Evolutionary conservation across 2,113 vertebrate genomes (phyloP), one percentile per base, ranked within the genome.

Genomic region (Salvelinus alpinus): DNA sequence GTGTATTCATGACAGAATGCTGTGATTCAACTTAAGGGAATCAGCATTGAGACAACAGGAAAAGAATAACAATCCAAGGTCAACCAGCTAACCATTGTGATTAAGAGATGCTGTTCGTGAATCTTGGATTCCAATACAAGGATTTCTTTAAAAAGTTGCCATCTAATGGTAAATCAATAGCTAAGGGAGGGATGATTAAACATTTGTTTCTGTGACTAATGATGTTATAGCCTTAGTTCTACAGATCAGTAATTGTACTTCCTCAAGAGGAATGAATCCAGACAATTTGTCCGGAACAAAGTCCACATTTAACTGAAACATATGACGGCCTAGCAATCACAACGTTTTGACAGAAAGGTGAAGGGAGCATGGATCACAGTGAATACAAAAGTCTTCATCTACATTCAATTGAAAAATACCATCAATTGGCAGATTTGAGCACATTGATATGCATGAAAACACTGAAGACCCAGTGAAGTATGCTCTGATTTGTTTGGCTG

Each of bases 141-240:
- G 79, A 84, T 88, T 89, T 86, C 79, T 88, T 90, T 80, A 90
- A 91, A 92, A 82, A 87, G 90, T 89, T 84, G 81, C 83, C 67
- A 47, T 75, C 85, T 91, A 92, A 92, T 92, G 85, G 86, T 78
- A 85, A 91, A 92, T 92, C 91, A 75, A 92, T 92, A 85, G 78
- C 47, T 59, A 29, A 64, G 85, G 48, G 14, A 79, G 80, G 66
- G 80, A 90, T 91, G 91, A 93, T 93, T 92, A 91, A 92, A 89
- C 88, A 89, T 91, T 88, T 77, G 66, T 70, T 34, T 84, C 87
- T 80, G 89, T 90, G 90, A 89, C 90, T 92, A 91, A 93, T 91
- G 88, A 84, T 88, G 82, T 86, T 82, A 83, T 79, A 80, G 78
- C 84, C 68, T 34, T 24, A 57, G 79, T 77, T 82, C 77, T 74